A percentile compares a stretch with the other conserved stretches of the same genome.
Evolutionary conservation across 2,888 invertebrate species (phyloP).

Genomic region (Eueremaeus valkanovi): DNA sequence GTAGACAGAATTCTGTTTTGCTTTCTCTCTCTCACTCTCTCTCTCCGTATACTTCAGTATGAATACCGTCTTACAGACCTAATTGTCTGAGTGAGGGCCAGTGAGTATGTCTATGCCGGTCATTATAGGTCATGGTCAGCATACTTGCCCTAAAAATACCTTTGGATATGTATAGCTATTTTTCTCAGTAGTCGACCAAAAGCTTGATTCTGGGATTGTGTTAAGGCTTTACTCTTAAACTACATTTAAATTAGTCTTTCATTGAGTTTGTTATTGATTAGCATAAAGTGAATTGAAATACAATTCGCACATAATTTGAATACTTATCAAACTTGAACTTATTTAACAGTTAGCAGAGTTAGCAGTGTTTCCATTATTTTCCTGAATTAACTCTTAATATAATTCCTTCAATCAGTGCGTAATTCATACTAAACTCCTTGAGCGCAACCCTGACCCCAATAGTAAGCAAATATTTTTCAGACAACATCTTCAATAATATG

Average conservation of each 20-base stretch:
- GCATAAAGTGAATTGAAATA: neutral
- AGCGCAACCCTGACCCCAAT: constrained; percentile 21
- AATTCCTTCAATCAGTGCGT: neutral
- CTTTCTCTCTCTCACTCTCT: neutral
- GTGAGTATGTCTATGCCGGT: neutral
- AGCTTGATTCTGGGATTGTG: constrained; percentile 4
- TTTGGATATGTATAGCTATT: neutral
- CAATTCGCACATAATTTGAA: neutral
- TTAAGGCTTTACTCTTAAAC: neutral
- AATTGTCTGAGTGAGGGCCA: constrained; percentile 16
- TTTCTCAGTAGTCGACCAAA: neutral
- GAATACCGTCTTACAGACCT: no score
- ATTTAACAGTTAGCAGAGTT: neutral
- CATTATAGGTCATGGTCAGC: constrained; percentile 31
- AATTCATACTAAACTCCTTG: neutral
- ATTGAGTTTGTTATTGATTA: constrained; percentile 4
- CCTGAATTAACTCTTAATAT: neutral
- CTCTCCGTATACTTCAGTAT: no score
- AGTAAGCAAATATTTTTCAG: neutral
- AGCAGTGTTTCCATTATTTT: neutral
- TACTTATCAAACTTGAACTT: neutral
- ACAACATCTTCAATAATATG: constrained; percentile 10
- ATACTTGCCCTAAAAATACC: constrained; percentile 15
- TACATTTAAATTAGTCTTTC: neutral
- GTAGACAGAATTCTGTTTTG: no score